Conservation (phyloP, 2,888 invertebrate genomes). For the Cremastobaeus sp. region DNA sequence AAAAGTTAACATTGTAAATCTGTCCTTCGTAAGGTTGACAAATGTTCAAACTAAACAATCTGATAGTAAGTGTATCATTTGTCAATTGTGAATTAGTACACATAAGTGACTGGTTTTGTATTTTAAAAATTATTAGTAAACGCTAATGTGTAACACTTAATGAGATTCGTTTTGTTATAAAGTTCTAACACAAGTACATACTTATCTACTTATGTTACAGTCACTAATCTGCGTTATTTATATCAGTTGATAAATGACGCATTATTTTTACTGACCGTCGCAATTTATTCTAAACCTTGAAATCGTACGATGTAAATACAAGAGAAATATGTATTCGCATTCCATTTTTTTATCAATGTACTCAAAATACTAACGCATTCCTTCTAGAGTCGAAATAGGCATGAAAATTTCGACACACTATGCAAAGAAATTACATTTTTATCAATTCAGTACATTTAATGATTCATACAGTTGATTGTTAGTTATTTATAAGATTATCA, state of each 20-base stretch:
- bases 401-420: conserved; percentile 21
- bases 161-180: too few species aligned
- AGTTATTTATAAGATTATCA: conserved; percentile 45
- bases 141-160: too few species aligned
- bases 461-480: conserved; percentile 30
- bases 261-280: conserved; percentile 14
- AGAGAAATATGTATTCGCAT: conserved; percentile 23
- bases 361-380: too few species aligned
- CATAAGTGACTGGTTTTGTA: too few species aligned
- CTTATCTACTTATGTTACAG: too few species aligned
- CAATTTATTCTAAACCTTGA: conserved; percentile 22
- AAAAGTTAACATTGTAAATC: conserved; percentile 40
- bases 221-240: too few species aligned
- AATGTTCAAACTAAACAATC: conserved; percentile 13
- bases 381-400: conserved; percentile 29
- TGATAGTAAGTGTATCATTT: too few species aligned
- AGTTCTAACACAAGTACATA: too few species aligned
- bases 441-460: conserved; percentile 28
- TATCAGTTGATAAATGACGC: too few species aligned
- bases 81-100: too few species aligned
- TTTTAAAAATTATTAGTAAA: too few species aligned
- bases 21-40: conserved; percentile 11
- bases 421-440: background rate
- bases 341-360: conserved; percentile 27
- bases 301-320: conserved; percentile 34